Evolutionary conservation across 1,140 invertebrate species (phyloP).

Genomic region (Gryllus bimaculatus): DNA sequence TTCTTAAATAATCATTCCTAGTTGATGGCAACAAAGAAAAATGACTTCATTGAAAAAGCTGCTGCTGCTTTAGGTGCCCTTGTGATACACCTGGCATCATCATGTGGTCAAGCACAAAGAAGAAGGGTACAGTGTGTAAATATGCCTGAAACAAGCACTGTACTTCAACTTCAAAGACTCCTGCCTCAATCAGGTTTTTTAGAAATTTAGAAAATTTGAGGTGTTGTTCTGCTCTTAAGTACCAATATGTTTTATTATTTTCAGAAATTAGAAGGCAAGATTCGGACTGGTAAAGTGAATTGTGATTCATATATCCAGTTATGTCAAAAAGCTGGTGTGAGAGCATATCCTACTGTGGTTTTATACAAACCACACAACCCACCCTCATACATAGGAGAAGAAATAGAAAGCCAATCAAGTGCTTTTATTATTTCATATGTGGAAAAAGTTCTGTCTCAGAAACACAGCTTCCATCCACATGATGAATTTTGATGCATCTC

Average conservation of each 20-base stretch:
- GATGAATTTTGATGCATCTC: constrained; percentile 14
- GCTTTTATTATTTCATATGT: constrained; percentile 9
- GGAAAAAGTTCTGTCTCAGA: neutral
- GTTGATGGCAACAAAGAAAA: too few species aligned
- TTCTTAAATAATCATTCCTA: too few species aligned
- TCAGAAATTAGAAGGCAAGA: constrained; percentile 41
- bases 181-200: neutral
- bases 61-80: too few species aligned
- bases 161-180: neutral
- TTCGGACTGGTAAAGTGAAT: constrained; percentile 45
- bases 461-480: neutral
- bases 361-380: constrained; percentile 27
- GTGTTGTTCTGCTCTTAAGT: neutral
- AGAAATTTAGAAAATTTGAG: neutral
- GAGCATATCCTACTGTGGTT: constrained; percentile 44
- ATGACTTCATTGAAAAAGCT: too few species aligned
- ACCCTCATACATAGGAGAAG: constrained; percentile 10
- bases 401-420: constrained; percentile 17
- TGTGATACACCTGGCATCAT: too few species aligned
- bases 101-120: too few species aligned
- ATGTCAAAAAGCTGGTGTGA: constrained; percentile 40
- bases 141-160: too few species aligned
- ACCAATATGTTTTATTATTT: constrained; percentile 21
- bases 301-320: constrained; percentile 39
- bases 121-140: too few species aligned